Conservation (phyloP, 37 sponge, comb jelly and placozoan genomes). For the Theonella swinhoei region DNA sequence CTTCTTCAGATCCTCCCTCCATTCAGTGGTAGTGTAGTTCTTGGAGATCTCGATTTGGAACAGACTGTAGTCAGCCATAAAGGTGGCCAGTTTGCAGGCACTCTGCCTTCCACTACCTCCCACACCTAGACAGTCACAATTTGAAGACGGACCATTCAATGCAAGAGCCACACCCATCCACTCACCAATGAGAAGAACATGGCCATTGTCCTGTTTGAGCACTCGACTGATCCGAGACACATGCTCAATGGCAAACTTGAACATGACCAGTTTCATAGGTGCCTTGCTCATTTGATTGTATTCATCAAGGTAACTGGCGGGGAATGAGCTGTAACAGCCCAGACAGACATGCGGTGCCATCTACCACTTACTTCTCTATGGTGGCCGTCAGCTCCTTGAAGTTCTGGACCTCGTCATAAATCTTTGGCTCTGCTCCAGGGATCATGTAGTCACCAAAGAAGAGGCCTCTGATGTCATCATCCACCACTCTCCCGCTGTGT, state of each 20-base stretch:
- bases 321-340: too few species aligned
- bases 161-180: neutral
- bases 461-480: slow-evolving; percentile 80
- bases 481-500: slow-evolving; percentile 40
- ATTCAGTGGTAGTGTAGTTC: slow-evolving; percentile 88
- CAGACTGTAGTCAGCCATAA: slow-evolving; percentile 94
- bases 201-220: slow-evolving; percentile 95
- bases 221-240: slow-evolving; percentile 94
- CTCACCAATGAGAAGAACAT: slow-evolving; percentile 85
- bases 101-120: slow-evolving; percentile 98
- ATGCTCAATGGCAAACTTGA: slow-evolving; percentile 98
- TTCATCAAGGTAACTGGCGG: slow-evolving; percentile 86
- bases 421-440: slow-evolving; percentile 66
- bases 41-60: slow-evolving; percentile 98
- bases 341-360: too few species aligned
- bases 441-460: slow-evolving; percentile 97
- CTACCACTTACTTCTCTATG: slow-evolving; percentile 74
- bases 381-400: slow-evolving; percentile 70
- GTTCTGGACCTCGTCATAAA: slow-evolving; percentile 91
- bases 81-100: slow-evolving; percentile 93
- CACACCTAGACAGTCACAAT: slow-evolving; percentile 38
- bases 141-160: neutral
- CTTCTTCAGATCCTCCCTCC: slow-evolving; percentile 95
- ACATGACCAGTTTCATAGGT: slow-evolving; percentile 97
- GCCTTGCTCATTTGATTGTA: slow-evolving; percentile 99